phyloP scores from a whole-genome alignment of 2,113 vertebrate genomes.

The Dolichallabes microphthalmus region DNA sequence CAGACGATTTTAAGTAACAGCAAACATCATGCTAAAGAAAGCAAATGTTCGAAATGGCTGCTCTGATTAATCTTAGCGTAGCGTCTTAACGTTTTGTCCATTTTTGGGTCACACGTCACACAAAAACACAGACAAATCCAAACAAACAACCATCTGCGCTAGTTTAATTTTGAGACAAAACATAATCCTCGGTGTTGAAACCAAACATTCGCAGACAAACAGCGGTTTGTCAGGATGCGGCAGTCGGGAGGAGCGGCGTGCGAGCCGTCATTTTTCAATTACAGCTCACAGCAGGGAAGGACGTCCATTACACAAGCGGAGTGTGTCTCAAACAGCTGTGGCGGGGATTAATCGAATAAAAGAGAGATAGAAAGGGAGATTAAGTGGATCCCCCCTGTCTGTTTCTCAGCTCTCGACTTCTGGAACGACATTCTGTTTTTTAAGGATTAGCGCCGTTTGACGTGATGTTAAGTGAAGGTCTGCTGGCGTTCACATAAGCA shows the following conservation, averaged over 20 bases:
- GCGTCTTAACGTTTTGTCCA: background rate
- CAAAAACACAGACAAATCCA: background rate
- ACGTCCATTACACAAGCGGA: constrained; percentile 41
- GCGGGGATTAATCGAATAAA: constrained; percentile 54
- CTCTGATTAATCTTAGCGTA: background rate
- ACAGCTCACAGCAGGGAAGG: constrained; percentile 20
- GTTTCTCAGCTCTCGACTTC: constrained; percentile 39
- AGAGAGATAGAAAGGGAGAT: constrained; percentile 49
- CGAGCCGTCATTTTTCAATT: constrained; percentile 43
- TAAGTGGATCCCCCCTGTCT: constrained; percentile 24
- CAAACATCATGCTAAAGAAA: background rate
- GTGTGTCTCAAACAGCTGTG: constrained; percentile 46
- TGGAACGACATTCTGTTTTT: constrained; percentile 32
- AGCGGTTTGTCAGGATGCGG: background rate
- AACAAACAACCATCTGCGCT: background rate
- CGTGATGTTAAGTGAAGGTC: constrained; percentile 15
- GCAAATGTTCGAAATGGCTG: background rate
- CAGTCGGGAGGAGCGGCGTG: constrained; percentile 12
- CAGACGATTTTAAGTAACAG: background rate
- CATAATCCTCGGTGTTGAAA: background rate
- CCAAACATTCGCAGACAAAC: background rate
- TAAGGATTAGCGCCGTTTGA: constrained; percentile 47
- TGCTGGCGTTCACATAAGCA: constrained; percentile 23
- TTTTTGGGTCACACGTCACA: background rate
- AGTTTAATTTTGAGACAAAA: background rate